Conservation (phyloP, 2,888 invertebrate species). For the Pardosa pseudoannulata region DNA sequence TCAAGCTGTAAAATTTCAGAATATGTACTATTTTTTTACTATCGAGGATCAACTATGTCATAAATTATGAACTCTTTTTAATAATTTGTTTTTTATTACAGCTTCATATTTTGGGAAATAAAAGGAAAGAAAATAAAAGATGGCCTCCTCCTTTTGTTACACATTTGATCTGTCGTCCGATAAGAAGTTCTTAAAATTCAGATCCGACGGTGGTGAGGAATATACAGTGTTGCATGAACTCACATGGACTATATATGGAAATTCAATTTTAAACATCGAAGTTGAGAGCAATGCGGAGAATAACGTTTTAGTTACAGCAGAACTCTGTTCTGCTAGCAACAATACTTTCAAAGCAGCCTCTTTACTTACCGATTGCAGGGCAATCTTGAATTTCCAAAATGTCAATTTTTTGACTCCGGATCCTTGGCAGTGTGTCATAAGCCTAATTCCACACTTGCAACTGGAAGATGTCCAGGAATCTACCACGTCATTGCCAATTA, state of each 20-base stretch:
- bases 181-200: background rate
- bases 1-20: no score
- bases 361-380: background rate
- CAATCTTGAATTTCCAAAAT: background rate
- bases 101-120: no score
- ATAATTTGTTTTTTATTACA: no score
- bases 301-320: background rate
- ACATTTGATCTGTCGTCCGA: background rate
- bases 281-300: background rate
- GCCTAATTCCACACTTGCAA: background rate
- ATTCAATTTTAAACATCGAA: background rate
- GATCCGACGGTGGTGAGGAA: background rate
- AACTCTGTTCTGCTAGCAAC: background rate
- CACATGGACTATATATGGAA: conserved; percentile 1
- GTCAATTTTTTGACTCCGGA: background rate
- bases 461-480: background rate
- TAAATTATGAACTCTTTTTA: no score
- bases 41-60: no score
- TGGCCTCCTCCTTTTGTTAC: background rate
- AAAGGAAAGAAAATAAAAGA: background rate
- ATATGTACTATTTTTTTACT: no score
- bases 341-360: background rate
- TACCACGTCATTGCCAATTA: no score
- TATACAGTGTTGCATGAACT: background rate
- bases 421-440: background rate